Conservation (phyloP, 2,888 invertebrate genomes). For the Oscheius myriophilus region DNA sequence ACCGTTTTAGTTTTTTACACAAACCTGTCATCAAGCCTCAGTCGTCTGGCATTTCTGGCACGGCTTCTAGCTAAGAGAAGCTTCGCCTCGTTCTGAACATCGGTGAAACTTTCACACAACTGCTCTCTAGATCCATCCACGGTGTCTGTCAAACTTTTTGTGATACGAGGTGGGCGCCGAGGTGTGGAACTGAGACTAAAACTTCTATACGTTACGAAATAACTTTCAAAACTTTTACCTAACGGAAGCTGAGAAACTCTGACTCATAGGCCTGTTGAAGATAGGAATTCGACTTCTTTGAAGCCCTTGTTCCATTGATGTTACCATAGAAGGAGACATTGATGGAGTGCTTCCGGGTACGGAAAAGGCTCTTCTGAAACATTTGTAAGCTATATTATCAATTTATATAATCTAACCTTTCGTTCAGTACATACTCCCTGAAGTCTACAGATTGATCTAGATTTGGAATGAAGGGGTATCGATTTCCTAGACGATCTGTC, state of each 20-base stretch:
- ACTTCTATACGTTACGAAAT: background rate
- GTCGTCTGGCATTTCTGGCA: conserved; percentile 22
- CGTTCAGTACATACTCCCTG: conserved; percentile 21
- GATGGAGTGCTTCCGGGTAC: conserved; percentile 23
- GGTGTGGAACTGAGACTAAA: background rate
- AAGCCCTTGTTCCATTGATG: conserved; percentile 14
- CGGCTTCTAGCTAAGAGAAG: conserved; percentile 39
- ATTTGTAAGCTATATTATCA: background rate
- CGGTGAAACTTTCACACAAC: conserved; percentile 33
- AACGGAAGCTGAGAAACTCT: conserved; percentile 33
- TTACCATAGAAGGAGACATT: conserved; percentile 25
- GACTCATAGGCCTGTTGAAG: conserved; percentile 35
- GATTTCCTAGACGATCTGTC: conserved; percentile 13
- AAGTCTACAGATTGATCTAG: conserved; percentile 26
- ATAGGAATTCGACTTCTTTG: conserved; percentile 37
- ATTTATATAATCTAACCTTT: background rate
- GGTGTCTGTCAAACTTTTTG: conserved; percentile 21
- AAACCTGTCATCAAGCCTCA: conserved; percentile 16
- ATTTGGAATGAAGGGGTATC: conserved; percentile 18
- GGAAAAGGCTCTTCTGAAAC: conserved; percentile 17
- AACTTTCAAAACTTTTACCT: too few species aligned
- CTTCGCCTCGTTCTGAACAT: conserved; percentile 33
- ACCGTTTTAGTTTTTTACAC: too few species aligned
- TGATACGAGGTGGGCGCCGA: background rate
- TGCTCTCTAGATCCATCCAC: conserved; percentile 42